Conservation (phyloP, 2,113 vertebrate genomes). For the Myodes glareolus region DNA sequence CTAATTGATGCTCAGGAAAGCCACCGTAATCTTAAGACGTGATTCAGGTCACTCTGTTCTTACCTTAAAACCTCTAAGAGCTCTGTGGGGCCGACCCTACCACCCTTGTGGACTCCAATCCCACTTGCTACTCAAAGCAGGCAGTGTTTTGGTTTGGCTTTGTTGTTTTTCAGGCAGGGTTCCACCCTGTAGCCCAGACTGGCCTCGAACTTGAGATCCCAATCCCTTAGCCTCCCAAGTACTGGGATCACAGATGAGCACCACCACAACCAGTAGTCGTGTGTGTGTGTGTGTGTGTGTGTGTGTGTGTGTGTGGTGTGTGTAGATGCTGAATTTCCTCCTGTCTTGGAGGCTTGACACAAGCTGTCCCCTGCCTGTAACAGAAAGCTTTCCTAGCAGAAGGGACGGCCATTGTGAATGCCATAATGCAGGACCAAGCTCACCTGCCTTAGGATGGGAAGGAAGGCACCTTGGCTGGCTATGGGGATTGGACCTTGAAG, state of each 20-base stretch:
- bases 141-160: not conserved
- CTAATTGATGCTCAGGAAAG: not conserved
- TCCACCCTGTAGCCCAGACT: not conserved
- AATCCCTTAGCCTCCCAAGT: not conserved
- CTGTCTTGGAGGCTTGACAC: not conserved
- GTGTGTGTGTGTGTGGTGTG: not conserved
- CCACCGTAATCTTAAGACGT: constrained; percentile 57
- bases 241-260: not conserved
- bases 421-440: not conserved
- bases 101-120: not conserved
- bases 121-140: not conserved
- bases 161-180: not conserved
- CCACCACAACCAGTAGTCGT: not conserved
- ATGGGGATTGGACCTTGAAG: not conserved
- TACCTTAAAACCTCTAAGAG: constrained; percentile 7
- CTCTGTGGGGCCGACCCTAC: not conserved
- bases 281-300: not conserved
- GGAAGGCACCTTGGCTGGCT: not conserved
- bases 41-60: constrained; percentile 61
- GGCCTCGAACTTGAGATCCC: not conserved
- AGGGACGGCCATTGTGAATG: not conserved
- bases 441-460: not conserved
- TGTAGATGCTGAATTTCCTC: not conserved
- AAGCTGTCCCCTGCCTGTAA: not conserved
- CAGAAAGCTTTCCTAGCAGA: not conserved